phyloP scores from a whole-genome alignment of 2,888 invertebrate genomes.

The Amphipoea lucens region DNA sequence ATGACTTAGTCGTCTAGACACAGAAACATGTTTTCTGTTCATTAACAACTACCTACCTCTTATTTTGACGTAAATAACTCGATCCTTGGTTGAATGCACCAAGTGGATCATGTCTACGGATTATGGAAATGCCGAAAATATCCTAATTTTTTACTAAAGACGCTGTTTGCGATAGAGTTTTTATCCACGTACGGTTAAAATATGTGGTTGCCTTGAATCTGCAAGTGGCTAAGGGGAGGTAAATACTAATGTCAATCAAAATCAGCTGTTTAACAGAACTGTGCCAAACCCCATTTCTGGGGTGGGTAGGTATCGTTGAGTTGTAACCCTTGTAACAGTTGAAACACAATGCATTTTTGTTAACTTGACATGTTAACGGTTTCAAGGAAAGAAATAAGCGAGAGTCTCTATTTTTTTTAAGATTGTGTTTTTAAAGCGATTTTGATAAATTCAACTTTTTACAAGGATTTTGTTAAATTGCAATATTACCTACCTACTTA shows the following conservation, averaged over 20 bases:
- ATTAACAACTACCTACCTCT: background rate
- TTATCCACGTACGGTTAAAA: too few relatives aligned
- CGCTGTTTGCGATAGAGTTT: background rate
- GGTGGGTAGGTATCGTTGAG: background rate
- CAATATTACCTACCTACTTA: background rate
- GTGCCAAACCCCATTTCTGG: background rate
- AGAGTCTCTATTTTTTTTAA: accelerated
- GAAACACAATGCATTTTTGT: background rate
- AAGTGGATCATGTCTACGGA: background rate
- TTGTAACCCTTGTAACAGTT: background rate
- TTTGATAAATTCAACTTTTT: background rate
- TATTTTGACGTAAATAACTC: background rate
- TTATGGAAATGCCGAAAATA: background rate
- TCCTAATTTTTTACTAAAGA: background rate
- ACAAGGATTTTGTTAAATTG: background rate
- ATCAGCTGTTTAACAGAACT: conserved; percentile 3
- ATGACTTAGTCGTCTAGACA: background rate
- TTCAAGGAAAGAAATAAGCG: background rate
- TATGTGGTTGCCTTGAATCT: background rate
- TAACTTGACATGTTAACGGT: background rate
- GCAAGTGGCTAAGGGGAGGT: background rate
- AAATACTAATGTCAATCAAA: background rate
- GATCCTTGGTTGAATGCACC: background rate
- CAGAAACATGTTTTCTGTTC: conserved; percentile 10
- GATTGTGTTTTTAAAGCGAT: background rate